phyloP scores from a whole-genome alignment of 1,140 invertebrate genomes.

The Lepidurus arcticus region DNA sequence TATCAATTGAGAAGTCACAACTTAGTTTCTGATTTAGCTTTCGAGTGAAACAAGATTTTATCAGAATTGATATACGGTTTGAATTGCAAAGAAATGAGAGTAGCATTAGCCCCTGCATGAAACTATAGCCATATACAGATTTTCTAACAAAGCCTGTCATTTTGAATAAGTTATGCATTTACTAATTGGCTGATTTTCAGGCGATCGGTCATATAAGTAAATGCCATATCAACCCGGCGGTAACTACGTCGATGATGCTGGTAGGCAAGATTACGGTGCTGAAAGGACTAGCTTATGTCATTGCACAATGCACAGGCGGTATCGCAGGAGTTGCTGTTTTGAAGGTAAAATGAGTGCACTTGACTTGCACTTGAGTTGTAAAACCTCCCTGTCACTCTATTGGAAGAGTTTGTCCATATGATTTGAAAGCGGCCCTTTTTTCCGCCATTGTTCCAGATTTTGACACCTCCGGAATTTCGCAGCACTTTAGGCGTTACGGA shows the following conservation, averaged over 20 bases:
- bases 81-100: too few species aligned
- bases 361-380: constrained; percentile 32
- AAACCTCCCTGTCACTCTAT: too few species aligned
- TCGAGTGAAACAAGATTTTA: too few species aligned
- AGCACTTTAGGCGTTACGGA: constrained; percentile 53
- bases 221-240: constrained; percentile 84
- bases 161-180: too few species aligned
- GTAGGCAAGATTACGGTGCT: constrained; percentile 70
- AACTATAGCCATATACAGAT: too few species aligned
- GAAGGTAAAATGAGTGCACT: constrained; percentile 49
- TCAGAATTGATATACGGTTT: too few species aligned
- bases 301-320: constrained; percentile 69
- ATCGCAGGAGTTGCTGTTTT: constrained; percentile 68
- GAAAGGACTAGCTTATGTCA: constrained; percentile 65
- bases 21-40: too few species aligned
- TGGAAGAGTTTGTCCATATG: too few species aligned
- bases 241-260: constrained; percentile 70
- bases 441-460: constrained; percentile 37
- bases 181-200: constrained; percentile 46
- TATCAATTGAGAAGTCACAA: too few species aligned
- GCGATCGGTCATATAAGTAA: constrained; percentile 76
- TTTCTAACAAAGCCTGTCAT: too few species aligned
- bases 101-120: too few species aligned
- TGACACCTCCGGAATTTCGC: constrained; percentile 49
- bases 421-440: too few species aligned